A percentile compares a stretch with the other conserved stretches of the same genome.
These are phyloP conservation scores for Falco columbarius DNA, from an alignment of 2,797 vertebrate species.

Conservation along the genomic window DNA sequence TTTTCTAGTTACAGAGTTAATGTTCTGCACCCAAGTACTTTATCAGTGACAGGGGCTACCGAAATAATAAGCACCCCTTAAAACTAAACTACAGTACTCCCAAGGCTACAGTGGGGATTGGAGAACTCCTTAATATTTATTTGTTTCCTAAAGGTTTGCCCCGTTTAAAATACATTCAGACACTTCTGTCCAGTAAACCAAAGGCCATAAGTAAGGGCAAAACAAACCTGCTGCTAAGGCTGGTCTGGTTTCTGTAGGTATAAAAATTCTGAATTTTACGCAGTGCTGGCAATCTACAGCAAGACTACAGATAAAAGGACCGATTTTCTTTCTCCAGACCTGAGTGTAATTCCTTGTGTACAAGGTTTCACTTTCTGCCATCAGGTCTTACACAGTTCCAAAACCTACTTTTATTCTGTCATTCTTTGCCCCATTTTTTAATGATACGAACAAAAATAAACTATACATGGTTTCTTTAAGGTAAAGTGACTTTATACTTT, in stretches of 20 bases:
- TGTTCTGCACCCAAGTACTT: background rate
- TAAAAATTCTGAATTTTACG: background rate
- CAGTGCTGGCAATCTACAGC: background rate
- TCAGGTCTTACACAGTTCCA: background rate
- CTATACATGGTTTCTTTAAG: background rate
- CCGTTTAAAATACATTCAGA: background rate
- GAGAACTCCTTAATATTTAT: background rate
- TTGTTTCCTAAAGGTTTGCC: background rate
- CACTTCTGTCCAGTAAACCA: background rate
- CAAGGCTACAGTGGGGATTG: background rate
- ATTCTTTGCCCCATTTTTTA: background rate
- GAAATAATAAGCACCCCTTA: background rate
- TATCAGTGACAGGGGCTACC: background rate
- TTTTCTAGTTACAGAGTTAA: conserved; percentile 7
- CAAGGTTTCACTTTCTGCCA: background rate
- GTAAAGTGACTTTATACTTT: background rate
- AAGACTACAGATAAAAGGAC: background rate
- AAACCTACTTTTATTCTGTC: background rate
- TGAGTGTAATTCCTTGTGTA: background rate
- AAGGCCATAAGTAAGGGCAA: background rate
- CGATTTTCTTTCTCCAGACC: background rate
- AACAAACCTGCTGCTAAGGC: background rate
- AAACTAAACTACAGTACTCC: background rate
- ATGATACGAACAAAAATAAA: background rate
- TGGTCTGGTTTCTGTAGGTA: background rate